Percentiles rank a stretch among this genome's conserved stretches.
These are phyloP conservation scores for Apamea crenata DNA, from an alignment of 2,888 invertebrate species.

Conservation along the genomic window DNA sequence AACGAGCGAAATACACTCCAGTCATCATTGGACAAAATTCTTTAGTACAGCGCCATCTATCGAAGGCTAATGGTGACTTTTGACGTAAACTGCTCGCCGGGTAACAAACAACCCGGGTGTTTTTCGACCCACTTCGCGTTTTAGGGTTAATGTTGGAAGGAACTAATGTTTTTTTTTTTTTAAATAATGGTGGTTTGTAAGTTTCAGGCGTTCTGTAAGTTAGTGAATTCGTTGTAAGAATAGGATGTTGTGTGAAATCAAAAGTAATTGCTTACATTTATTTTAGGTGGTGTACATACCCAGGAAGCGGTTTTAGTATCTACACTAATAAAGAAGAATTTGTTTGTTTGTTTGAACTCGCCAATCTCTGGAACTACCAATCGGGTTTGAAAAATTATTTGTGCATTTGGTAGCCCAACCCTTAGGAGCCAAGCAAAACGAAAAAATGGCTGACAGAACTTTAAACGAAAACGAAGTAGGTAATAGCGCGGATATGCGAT, in stretches of 20 bases:
- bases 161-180: constrained; percentile 55
- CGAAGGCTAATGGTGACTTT: constrained; percentile 81
- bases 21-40: constrained; percentile 73
- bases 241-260: too few relatives aligned
- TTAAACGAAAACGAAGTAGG: too few relatives aligned
- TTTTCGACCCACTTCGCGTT: constrained; percentile 82
- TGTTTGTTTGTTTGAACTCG: too few relatives aligned
- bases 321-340: too few relatives aligned
- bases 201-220: not conserved
- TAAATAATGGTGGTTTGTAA: constrained; percentile 13
- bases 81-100: constrained; percentile 80
- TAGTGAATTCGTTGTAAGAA: not conserved
- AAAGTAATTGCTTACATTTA: not conserved
- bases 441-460: too few relatives aligned
- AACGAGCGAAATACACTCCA: constrained; percentile 66
- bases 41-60: constrained; percentile 86
- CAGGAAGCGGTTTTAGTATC: too few relatives aligned
- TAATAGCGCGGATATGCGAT: too few relatives aligned
- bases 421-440: too few relatives aligned
- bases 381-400: too few relatives aligned
- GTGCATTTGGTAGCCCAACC: too few relatives aligned
- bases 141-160: constrained; percentile 76
- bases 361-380: too few relatives aligned
- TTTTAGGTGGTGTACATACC: not conserved
- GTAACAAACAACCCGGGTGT: constrained; percentile 77